phyloP scores from a whole-genome alignment of 2,888 invertebrate species.

The Strigamia crassipes region DNA sequence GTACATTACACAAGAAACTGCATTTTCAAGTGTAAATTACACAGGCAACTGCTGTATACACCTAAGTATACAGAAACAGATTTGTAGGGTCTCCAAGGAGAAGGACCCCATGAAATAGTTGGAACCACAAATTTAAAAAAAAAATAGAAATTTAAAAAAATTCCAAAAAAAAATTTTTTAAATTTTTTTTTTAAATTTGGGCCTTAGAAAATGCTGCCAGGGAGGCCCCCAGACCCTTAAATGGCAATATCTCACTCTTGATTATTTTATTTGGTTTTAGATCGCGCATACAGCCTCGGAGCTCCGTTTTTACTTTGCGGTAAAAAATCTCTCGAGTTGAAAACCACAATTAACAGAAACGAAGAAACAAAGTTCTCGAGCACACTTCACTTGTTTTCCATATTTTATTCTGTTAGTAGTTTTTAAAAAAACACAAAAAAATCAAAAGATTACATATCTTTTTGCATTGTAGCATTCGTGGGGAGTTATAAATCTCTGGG shows the following conservation, averaged over 20 bases:
- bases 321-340: slow-evolving; percentile 54
- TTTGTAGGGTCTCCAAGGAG: too few species aligned
- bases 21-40: too few species aligned
- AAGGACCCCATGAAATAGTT: too few species aligned
- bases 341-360: slow-evolving; percentile 44
- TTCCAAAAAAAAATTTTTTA: too few species aligned
- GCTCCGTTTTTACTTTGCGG: slow-evolving; percentile 55
- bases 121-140: too few species aligned
- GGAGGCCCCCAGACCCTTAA: too few species aligned
- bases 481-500: slow-evolving; percentile 59
- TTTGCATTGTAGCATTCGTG: slow-evolving; percentile 54
- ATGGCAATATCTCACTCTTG: too few species aligned
- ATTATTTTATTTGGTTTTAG: neutral
- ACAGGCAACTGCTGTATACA: too few species aligned
- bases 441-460: neutral
- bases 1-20: too few species aligned
- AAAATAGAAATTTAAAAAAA: too few species aligned
- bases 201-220: too few species aligned
- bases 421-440: neutral
- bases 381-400: slow-evolving; percentile 23
- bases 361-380: neutral
- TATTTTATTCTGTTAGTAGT: slow-evolving; percentile 11
- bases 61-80: too few species aligned
- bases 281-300: slow-evolving; percentile 33
- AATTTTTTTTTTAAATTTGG: neutral